A percentile compares a stretch with the other conserved stretches of the same genome.
Conservation (phyloP, 2,888 invertebrate species). For the Pseudococcus jackbeardsleyi region DNA sequence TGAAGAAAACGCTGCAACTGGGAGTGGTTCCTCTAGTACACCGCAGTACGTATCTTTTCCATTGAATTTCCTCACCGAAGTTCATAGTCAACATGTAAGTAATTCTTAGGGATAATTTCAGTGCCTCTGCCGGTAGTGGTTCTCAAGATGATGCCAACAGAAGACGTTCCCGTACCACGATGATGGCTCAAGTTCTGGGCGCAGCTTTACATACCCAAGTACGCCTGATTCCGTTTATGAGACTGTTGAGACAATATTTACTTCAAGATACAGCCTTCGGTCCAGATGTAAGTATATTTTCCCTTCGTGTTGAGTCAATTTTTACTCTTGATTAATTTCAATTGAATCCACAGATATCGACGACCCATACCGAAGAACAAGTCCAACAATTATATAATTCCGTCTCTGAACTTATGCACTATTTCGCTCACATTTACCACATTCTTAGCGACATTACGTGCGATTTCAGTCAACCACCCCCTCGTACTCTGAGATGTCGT, state of each 20-base stretch:
- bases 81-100: neutral
- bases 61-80: too few relatives aligned
- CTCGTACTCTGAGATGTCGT: slow-evolving; percentile 79
- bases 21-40: slow-evolving; percentile 1
- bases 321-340: neutral
- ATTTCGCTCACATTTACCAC: slow-evolving; percentile 89
- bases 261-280: slow-evolving; percentile 61
- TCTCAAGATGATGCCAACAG: slow-evolving; percentile 16
- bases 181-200: slow-evolving; percentile 60
- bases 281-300: slow-evolving; percentile 55
- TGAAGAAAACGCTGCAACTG: slow-evolving; percentile 38
- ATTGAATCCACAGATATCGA: neutral
- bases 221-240: slow-evolving; percentile 61
- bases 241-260: slow-evolving; percentile 60
- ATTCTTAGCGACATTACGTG: slow-evolving; percentile 88
- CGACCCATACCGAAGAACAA: slow-evolving; percentile 65
- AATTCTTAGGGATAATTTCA: slow-evolving; percentile 20
- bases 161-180: slow-evolving; percentile 55
- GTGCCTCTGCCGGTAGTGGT: neutral
- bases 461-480: slow-evolving; percentile 78
- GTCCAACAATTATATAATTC: slow-evolving; percentile 74
- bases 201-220: slow-evolving; percentile 60
- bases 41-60: slow-evolving; percentile 9
- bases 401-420: slow-evolving; percentile 86
- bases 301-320: neutral